Evolutionary conservation across 2,113 vertebrate genomes (phyloP), one percentile per base, ranked within the genome.

Genomic region (Corythoichthys haematopterus): DNA sequence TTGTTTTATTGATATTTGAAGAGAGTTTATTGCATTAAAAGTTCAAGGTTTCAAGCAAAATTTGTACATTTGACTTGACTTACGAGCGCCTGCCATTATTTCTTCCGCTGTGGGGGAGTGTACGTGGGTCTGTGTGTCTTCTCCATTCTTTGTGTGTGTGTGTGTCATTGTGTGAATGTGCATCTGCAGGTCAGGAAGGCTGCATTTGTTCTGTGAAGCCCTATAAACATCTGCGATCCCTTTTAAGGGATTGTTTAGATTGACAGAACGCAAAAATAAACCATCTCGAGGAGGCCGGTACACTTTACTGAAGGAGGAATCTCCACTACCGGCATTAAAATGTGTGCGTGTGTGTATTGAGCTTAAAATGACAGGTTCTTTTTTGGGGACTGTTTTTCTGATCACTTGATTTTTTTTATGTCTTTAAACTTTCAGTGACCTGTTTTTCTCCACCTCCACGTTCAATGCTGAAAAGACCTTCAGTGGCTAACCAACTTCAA

Each of bases 211-310:
- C 88, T 86, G 85, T 80, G 82, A 91, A 89, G 85, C 85, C 88
- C 87, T 85, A 89, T 92, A 93, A 93, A 93, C 92, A 93, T 90
- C 85, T 86, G 83, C 77, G 69, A 84, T 88, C 83, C 92, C 92
- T 92, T 93, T 92, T 93, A 91, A 91, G 92, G 92, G 87, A 92
- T 91, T 92, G 92, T 93, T 92, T 93, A 92, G 89, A 89, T 88
- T 84, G 84, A 89, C 75, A 59, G 79, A 87, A 88, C 80, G 77
- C 84, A 84, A 92, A 93, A 93, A 93, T 92, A 92, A 93, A 93
- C 88, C 69, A 86, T 89, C 85, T 89, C 78, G 80, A 93, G 89
- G 78, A 91, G 86, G 85, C 85, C 78, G 71, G 76, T 63, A 68
- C 80, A 87, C 74, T 77, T 71, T 76, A 68, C 83, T 86, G 87